Conservation (phyloP, 2,113 vertebrate genomes). For the Puntigrus tetrazona region DNA sequence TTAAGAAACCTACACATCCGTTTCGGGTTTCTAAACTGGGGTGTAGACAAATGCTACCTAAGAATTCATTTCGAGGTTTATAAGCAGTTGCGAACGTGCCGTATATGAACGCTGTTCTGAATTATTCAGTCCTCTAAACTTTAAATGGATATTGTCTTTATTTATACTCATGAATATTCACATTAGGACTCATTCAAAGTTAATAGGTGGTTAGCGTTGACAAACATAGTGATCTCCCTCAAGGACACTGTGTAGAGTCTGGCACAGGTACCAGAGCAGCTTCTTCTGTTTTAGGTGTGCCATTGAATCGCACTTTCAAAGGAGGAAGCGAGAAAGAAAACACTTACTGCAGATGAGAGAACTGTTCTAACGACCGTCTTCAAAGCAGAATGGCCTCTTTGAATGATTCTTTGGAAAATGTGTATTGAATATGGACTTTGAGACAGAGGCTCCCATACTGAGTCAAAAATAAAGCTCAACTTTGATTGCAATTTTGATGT, state of each 20-base stretch:
- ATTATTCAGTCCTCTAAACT: constrained; percentile 42
- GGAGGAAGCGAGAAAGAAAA: constrained; percentile 1
- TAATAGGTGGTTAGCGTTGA: constrained; percentile 43
- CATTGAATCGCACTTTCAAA: constrained; percentile 40
- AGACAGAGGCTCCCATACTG: not conserved
- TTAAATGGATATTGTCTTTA: constrained; percentile 44
- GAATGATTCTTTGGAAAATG: constrained; percentile 29
- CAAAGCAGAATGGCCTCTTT: constrained; percentile 25
- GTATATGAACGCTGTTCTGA: not conserved
- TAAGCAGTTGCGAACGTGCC: not conserved
- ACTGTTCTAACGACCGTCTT: constrained; percentile 16
- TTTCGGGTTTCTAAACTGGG: not conserved
- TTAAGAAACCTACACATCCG: not conserved
- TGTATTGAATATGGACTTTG: not conserved
- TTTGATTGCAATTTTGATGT: not conserved
- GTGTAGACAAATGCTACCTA: not conserved
- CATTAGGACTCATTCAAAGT: constrained; percentile 47
- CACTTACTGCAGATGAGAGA: constrained; percentile 26
- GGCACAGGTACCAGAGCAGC: constrained; percentile 32
- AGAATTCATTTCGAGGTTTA: not conserved
- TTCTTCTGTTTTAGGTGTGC: constrained; percentile 31
- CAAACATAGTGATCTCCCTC: constrained; percentile 33
- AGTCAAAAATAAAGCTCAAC: not conserved
- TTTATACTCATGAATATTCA: constrained; percentile 46
- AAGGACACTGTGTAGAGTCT: constrained; percentile 35